Evolutionary conservation across 2,888 invertebrate species (phyloP).

Genomic region (Acanthosepion pharaonis): DNA sequence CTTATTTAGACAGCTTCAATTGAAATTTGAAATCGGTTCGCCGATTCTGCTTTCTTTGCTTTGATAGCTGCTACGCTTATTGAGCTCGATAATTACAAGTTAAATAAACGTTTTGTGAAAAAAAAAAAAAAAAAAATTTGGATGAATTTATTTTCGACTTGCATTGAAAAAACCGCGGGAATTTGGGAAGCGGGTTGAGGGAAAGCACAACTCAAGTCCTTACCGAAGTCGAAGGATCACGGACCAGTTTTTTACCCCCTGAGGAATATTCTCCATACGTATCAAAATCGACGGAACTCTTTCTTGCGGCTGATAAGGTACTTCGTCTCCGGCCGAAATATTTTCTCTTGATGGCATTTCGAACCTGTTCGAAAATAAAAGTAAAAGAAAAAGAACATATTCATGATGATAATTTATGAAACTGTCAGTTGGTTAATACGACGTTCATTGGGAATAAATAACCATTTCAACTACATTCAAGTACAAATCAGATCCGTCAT

Average conservation of each 20-base stretch:
- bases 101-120: not conserved
- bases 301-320: constrained; percentile 36
- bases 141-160: no score
- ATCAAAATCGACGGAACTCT: constrained; percentile 42
- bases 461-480: no score
- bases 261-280: constrained; percentile 37
- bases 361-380: not conserved
- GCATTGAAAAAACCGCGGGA: not conserved
- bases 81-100: not conserved
- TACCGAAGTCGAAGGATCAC: constrained; percentile 40
- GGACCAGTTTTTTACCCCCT: constrained; percentile 43
- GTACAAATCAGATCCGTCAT: no score
- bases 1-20: not conserved
- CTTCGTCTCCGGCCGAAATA: constrained; percentile 38
- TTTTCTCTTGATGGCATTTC: constrained; percentile 42
- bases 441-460: no score
- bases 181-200: not conserved
- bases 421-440: no score
- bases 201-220: not conserved
- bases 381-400: not conserved
- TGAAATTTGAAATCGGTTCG: not conserved
- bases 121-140: no score
- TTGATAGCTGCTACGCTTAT: not conserved
- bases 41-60: not conserved
- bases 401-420: not conserved